Evolutionary conservation across 1,140 invertebrate species (phyloP).

Genomic region (Berghia stephanieae): DNA sequence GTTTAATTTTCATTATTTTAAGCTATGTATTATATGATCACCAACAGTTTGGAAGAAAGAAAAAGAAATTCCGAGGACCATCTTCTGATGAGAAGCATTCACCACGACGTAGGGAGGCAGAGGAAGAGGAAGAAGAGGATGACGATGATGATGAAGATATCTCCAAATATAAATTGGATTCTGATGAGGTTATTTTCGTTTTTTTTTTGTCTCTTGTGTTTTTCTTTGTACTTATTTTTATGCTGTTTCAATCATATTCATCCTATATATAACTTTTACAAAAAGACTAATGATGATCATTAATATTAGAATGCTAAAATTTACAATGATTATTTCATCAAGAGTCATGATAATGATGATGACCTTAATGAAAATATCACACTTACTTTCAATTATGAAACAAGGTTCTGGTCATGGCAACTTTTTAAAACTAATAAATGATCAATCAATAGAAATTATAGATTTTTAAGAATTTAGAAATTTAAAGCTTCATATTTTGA

Average conservation of each 20-base stretch:
- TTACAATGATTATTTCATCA: not conserved
- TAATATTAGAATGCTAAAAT: not conserved
- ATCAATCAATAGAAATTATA: too few species aligned
- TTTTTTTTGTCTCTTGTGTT: not conserved
- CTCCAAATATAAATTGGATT: constrained; percentile 60
- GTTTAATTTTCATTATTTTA: too few species aligned
- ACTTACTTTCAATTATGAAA: too few species aligned
- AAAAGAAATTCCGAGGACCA: constrained; percentile 71
- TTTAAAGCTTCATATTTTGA: too few species aligned
- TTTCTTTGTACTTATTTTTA: not conserved
- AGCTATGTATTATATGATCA: too few species aligned
- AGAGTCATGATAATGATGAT: too few species aligned
- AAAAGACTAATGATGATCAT: not conserved
- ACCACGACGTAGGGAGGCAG: constrained; percentile 71
- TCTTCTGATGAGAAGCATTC: not conserved
- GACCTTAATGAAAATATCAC: too few species aligned
- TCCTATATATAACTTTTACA: not conserved
- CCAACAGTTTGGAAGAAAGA: constrained; percentile 83
- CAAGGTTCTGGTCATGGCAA: too few species aligned
- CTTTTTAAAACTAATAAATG: too few species aligned
- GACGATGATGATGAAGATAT: constrained; percentile 71
- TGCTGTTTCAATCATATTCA: not conserved
- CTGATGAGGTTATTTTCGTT: constrained; percentile 35
- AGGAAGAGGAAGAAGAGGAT: constrained; percentile 70
- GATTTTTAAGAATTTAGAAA: too few species aligned